Base-by-base conservation (phyloP, 2,888 invertebrate genomes). In the Caradrina clavipalpis region DNA sequence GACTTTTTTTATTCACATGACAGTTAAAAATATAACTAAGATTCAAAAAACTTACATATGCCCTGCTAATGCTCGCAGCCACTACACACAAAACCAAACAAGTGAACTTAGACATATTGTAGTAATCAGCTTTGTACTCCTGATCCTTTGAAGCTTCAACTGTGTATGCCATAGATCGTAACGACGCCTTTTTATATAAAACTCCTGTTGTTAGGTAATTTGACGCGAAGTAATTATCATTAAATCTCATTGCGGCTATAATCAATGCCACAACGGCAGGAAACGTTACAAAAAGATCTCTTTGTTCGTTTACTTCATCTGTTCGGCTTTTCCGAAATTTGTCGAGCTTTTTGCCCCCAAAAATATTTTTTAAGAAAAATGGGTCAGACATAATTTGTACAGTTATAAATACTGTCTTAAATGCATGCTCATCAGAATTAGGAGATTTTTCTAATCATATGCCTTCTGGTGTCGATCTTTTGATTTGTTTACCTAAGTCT, bases 161-260 rank as follows among this genome's bases (percentile, higher is more conserved):
- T 63, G 49, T 50, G 31, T 73, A 57, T 81, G 81, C 39, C 55
- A 42, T 45, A n/a, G 13, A 17, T 66, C 21, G 50, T 51, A 58
- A 57, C 59, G 10, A 53, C 58, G 47, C 42, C 64, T 76, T 79
- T 80, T 80, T 80, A 80, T 79, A 79, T 79, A 64, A 69, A 82
- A 64, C 69, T 58, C 49, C 56, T 42, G 53, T 67, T 56, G 47
- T 60, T 50, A 67, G 35, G 61, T 78, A 61, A 61, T 69, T 73
- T 54, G 45, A 68, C 45, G 74, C 31, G 15, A 59, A 61, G 68
- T 80, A 80, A 80, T 80, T 80, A 83, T 69, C 71, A 80, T 72
- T 63, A 80, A 63, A 71, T 57, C 76, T 69, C 51, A 57, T 35
- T 39, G 53, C 63, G 45, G 42, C 50, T 58, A 45, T 21, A 54